Evolutionary conservation across 2,888 invertebrate species (phyloP), one percentile per base, ranked within the genome.

Genomic region (Tipula vernalis): DNA sequence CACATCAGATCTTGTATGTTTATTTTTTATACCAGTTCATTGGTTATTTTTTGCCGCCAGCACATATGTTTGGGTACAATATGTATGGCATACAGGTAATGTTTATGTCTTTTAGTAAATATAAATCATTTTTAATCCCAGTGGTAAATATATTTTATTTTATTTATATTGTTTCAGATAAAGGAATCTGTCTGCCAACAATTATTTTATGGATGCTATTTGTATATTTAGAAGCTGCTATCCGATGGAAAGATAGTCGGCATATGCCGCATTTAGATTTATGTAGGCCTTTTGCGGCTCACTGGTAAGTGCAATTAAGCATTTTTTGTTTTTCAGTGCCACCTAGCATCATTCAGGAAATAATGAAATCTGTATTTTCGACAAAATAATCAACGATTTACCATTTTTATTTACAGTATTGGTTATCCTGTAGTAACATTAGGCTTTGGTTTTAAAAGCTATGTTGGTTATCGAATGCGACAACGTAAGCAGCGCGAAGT

Each of bases 21-120:
- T 97, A 93, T 97, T 99, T 93, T 98, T 99, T 93, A 98, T 99
- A 93, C 99, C 99, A 89, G 96, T 98, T 89, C 97, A 98, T 92
- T 98, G 98, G 96, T 94, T 98, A 91, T 98, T 99, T 92, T 98
- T 99, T 92, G 97, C 97, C 88, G 99, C 99, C 90, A 98, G 98
- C 93, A 98, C 98, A 90, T 99, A 99, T 92, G 98, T 99, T 88
- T 99, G 98, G 98, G 97, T 99, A 90, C 98, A 99, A 92, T 98
- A 98, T 92, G 97, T 98, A 88, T 99, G 98, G 98, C 97, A 98
- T 92, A 97, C 98, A 94, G 98, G 98, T 96, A 93, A 88, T 51
- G 57, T 57, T 86, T 42, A 84, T 41, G 47, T 41, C 36, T 47
- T 83, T 42, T 10, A 86, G 5, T 39, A 1, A 47, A 12, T 42